Percentiles rank a stretch among this genome's conserved stretches.
Evolutionary conservation across 2,113 vertebrate genomes (phyloP).

Genomic region (Serinus canaria): DNA sequence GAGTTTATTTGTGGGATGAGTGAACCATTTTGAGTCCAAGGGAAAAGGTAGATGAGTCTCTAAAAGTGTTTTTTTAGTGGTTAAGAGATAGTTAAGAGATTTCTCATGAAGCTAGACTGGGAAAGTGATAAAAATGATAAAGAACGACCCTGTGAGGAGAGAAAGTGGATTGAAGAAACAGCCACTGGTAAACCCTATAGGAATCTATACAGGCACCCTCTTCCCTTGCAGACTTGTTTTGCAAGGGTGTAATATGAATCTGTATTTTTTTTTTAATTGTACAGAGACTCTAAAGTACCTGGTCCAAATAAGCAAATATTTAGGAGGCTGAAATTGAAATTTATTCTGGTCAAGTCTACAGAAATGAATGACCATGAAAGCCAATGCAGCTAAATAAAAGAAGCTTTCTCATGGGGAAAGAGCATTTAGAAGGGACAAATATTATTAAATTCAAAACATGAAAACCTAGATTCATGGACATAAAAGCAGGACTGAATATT

Average conservation of each 20-base stretch:
- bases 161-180: not conserved
- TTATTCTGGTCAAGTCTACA: not conserved
- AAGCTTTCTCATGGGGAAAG: not conserved
- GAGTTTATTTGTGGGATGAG: not conserved
- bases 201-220: not conserved
- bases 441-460: not conserved
- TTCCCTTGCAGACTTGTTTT: not conserved
- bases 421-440: slow-evolving; percentile 10
- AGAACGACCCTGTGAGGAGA: not conserved
- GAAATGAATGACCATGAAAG: not conserved
- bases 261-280: not conserved
- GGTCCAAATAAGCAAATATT: not conserved
- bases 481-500: not conserved
- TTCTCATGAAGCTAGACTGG: not conserved
- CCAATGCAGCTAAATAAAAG: not conserved
- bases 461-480: not conserved
- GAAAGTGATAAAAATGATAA: not conserved
- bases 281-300: not conserved
- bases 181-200: not conserved
- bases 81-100: not conserved
- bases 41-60: not conserved
- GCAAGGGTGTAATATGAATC: not conserved
- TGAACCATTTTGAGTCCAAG: not conserved
- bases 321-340: not conserved
- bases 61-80: not conserved